These are phyloP conservation scores for Oxytorus armatus DNA, from an alignment of 2,888 invertebrate genomes.

Conservation along the genomic window DNA sequence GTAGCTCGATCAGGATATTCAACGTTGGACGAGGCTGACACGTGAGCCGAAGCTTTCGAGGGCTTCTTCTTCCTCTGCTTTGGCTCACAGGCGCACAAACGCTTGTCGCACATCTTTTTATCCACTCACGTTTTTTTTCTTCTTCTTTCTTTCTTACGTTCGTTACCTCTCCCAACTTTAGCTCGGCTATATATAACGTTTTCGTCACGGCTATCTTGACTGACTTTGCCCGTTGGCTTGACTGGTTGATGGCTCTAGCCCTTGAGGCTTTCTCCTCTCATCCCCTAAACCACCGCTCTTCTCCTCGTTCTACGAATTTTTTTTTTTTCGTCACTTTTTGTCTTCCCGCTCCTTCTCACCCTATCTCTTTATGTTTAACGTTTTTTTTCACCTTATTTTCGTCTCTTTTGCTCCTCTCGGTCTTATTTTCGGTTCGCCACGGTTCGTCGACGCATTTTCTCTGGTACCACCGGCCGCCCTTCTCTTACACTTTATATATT, in stretches of 20 bases:
- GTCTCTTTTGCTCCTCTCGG: slow-evolving; percentile 35
- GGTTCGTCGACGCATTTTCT: slow-evolving; percentile 45
- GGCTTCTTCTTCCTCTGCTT: slow-evolving; percentile 60
- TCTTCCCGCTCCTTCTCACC: slow-evolving; percentile 8
- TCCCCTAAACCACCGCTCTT: slow-evolving; percentile 25
- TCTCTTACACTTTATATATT: slow-evolving; percentile 27
- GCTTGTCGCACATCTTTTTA: slow-evolving; percentile 79
- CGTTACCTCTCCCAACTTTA: neutral
- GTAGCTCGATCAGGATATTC: slow-evolving; percentile 18
- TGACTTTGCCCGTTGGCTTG: slow-evolving; percentile 49
- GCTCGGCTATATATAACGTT: slow-evolving; percentile 11
- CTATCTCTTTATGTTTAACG: slow-evolving; percentile 58
- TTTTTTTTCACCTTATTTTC: slow-evolving; percentile 56
- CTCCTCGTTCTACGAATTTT: slow-evolving; percentile 16
- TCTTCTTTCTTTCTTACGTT: slow-evolving; percentile 9
- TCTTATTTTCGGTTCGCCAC: slow-evolving; percentile 59
- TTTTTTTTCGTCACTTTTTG: slow-evolving; percentile 35
- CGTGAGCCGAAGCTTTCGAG: slow-evolving; percentile 50
- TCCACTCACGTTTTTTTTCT: slow-evolving; percentile 30
- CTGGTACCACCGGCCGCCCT: neutral
- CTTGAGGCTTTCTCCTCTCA: slow-evolving; percentile 31
- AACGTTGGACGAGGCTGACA: slow-evolving; percentile 29
- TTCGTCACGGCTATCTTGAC: slow-evolving; percentile 26
- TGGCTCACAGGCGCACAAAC: slow-evolving; percentile 75
- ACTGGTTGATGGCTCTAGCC: slow-evolving; percentile 47